Evolutionary conservation across 1,140 invertebrate species (phyloP).

Genomic region (Bathynomus jamesi): DNA sequence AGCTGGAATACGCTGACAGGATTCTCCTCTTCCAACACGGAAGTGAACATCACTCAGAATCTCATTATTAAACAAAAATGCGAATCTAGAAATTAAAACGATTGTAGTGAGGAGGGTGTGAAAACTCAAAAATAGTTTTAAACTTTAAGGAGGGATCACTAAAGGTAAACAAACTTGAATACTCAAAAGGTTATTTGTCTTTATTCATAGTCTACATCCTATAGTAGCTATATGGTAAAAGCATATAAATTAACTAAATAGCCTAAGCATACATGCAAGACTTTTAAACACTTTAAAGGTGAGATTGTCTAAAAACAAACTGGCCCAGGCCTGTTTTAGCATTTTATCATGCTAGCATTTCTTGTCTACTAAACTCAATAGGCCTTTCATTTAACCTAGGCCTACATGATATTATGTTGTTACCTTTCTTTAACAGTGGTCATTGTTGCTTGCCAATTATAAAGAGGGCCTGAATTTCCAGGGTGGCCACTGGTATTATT

Average conservation of each 20-base stretch:
- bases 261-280: background rate
- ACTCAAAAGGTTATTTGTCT: background rate
- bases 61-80: conserved; percentile 72
- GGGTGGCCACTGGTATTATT: background rate
- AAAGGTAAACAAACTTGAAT: background rate
- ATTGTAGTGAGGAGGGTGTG: too few relatives aligned
- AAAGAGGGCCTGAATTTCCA: conserved; percentile 29
- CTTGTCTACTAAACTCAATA: too few relatives aligned
- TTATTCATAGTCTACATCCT: background rate
- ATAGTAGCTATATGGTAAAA: too few relatives aligned
- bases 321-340: too few relatives aligned
- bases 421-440: conserved; percentile 62
- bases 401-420: too few relatives aligned
- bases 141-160: background rate
- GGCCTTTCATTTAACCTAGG: too few relatives aligned
- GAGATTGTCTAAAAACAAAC: background rate
- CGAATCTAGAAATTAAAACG: conserved; percentile 44
- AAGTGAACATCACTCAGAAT: conserved; percentile 72
- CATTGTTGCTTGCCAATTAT: conserved; percentile 53
- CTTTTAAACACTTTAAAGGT: background rate
- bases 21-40: conserved; percentile 51
- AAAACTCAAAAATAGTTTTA: background rate
- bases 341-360: too few relatives aligned
- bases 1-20: conserved; percentile 66
- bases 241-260: too few relatives aligned